These are phyloP conservation scores for Phymorhynchus buccinoides DNA, from an alignment of 1,140 invertebrate species.

Conservation along the genomic window DNA sequence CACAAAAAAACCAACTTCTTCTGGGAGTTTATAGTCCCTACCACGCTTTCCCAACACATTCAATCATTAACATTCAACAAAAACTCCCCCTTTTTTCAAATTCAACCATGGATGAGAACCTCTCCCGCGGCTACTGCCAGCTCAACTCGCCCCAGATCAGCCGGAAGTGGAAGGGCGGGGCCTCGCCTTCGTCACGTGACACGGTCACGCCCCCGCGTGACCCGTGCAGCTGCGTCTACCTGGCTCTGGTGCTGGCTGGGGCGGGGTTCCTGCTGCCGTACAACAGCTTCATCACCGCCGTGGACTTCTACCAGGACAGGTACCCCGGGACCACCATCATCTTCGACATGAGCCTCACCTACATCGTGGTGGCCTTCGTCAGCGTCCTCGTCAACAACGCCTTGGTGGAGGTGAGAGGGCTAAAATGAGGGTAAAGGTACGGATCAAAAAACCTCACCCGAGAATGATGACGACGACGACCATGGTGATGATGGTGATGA, in stretches of 20 bases:
- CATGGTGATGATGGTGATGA: too few species aligned
- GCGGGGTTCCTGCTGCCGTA: conserved; percentile 92
- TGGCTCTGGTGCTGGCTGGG: conserved; percentile 87
- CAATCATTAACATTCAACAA: neutral
- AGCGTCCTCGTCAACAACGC: conserved; percentile 90
- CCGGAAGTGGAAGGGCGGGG: conserved; percentile 32
- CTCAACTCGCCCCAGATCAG: conserved; percentile 44
- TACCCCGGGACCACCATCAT: conserved; percentile 89
- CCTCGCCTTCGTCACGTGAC: conserved; percentile 17
- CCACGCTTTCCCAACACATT: neutral
- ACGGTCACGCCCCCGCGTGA: conserved; percentile 56
- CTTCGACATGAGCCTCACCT: conserved; percentile 92
- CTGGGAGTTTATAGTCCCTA: too few species aligned
- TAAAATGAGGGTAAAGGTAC: too few species aligned
- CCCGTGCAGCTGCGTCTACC: conserved; percentile 82
- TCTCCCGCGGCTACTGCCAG: conserved; percentile 64
- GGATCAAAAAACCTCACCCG: too few species aligned
- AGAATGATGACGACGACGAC: too few species aligned
- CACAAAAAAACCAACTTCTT: neutral
- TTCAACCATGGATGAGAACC: conserved; percentile 69
- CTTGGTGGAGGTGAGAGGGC: conserved; percentile 75
- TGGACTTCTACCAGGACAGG: conserved; percentile 88
- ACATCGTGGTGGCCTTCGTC: conserved; percentile 88
- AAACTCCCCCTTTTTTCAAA: neutral
- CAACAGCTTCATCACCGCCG: conserved; percentile 92